These are phyloP conservation scores for Megaceryle torquata DNA, from an alignment of 2,113 vertebrate species.

Conservation along the genomic window DNA sequence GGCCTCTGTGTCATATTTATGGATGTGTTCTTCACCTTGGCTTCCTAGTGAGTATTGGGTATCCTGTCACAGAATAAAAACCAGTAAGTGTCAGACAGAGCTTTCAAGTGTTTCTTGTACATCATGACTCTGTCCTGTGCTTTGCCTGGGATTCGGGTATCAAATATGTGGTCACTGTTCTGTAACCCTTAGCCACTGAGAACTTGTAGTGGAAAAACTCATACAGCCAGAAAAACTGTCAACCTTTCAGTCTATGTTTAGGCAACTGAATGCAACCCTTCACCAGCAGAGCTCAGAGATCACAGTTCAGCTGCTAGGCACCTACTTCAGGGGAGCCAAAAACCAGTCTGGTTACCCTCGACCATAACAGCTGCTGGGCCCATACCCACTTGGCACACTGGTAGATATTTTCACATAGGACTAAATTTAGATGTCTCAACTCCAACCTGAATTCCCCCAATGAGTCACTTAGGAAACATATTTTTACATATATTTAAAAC, in stretches of 20 bases:
- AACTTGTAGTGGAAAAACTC: background rate
- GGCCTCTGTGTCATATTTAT: background rate
- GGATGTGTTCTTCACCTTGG: background rate
- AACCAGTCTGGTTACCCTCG: background rate
- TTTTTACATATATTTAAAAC: background rate
- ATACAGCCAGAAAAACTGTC: background rate
- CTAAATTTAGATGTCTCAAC: background rate
- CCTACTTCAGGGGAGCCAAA: background rate
- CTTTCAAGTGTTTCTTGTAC: background rate
- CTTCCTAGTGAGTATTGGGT: background rate
- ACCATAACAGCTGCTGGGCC: rapidly evolving
- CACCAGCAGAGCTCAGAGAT: rapidly evolving
- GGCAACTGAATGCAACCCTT: background rate
- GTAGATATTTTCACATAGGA: background rate
- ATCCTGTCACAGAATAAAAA: background rate
- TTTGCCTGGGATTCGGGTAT: background rate
- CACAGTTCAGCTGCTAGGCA: background rate
- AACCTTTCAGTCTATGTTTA: background rate
- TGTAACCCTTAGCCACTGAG: background rate
- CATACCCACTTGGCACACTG: background rate
- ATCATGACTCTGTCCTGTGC: rapidly evolving
- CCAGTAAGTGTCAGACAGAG: rapidly evolving
- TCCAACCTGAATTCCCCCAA: background rate
- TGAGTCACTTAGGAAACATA: background rate
- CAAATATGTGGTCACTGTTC: background rate